Evolutionary conservation across 2,888 invertebrate species (phyloP).

Genomic region (Mellilla xanthometata): DNA sequence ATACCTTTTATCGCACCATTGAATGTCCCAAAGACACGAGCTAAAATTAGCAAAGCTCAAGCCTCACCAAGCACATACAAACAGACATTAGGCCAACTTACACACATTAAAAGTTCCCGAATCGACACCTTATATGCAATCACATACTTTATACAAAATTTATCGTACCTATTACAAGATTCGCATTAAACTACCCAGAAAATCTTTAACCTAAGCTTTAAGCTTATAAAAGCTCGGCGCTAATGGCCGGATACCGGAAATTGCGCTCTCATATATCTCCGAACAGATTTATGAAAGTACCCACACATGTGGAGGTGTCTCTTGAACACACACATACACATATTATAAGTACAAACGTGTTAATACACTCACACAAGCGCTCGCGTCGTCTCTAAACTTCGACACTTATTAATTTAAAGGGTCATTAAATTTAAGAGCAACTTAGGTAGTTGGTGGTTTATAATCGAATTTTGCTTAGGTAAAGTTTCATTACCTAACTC

Average conservation of each 20-base stretch:
- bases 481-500: conserved; percentile 11
- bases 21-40: too few species aligned
- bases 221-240: conserved; percentile 86
- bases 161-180: conserved; percentile 83
- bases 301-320: conserved; percentile 81
- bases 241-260: conserved; percentile 96
- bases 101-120: conserved; percentile 80
- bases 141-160: conserved; percentile 82
- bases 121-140: conserved; percentile 82
- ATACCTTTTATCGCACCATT: too few species aligned
- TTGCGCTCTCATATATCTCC: conserved; percentile 95
- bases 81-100: conserved; percentile 79
- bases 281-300: conserved; percentile 95
- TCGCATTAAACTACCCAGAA: conserved; percentile 83
- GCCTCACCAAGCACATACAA: conserved; percentile 40
- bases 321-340: conserved; percentile 55
- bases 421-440: conserved; percentile 65
- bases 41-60: too few species aligned
- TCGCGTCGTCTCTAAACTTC: conserved; percentile 59
- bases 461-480: conserved; percentile 25
- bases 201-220: conserved; percentile 83
- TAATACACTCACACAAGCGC: conserved; percentile 43
- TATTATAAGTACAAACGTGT: conserved; percentile 35
- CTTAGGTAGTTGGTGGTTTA: conserved; percentile 39
- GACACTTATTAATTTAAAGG: conserved; percentile 78